phyloP scores from a whole-genome alignment of 30 jellyfish, hydroid and myxozoan species.

The Haliclystus octoradiatus region DNA sequence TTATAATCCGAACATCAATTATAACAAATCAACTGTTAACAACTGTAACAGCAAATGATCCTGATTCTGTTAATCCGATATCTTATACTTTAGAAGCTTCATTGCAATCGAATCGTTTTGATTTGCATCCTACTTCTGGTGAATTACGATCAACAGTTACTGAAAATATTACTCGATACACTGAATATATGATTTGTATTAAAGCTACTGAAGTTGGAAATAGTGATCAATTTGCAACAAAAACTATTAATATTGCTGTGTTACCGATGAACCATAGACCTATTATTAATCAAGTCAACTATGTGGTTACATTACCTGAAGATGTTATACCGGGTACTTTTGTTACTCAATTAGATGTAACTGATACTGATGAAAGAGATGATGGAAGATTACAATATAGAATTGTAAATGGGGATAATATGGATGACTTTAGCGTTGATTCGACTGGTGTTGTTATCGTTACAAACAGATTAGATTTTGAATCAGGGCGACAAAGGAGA shows the following conservation, averaged over 20 bases:
- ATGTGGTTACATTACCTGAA: neutral
- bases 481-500: neutral
- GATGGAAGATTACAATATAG: neutral
- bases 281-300: no score
- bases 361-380: slow-evolving; percentile 7
- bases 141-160: neutral
- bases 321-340: neutral
- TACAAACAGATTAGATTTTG: slow-evolving; percentile 1
- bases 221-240: neutral
- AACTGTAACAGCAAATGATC: neutral
- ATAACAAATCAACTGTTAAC: neutral
- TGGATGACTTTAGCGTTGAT: slow-evolving; percentile 12
- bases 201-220: neutral
- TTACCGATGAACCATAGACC: neutral
- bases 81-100: neutral
- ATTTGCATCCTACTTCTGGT: neutral
- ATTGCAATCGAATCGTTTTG: neutral
- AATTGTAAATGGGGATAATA: slow-evolving; percentile 10
- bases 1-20: neutral
- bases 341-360: neutral
- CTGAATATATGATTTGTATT: neutral
- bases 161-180: neutral
- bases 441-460: slow-evolving; percentile 22
- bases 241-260: no score
- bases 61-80: neutral